These are phyloP conservation scores for Siniperca knerii DNA, from an alignment of 2,113 vertebrate genomes.

Conservation along the genomic window DNA sequence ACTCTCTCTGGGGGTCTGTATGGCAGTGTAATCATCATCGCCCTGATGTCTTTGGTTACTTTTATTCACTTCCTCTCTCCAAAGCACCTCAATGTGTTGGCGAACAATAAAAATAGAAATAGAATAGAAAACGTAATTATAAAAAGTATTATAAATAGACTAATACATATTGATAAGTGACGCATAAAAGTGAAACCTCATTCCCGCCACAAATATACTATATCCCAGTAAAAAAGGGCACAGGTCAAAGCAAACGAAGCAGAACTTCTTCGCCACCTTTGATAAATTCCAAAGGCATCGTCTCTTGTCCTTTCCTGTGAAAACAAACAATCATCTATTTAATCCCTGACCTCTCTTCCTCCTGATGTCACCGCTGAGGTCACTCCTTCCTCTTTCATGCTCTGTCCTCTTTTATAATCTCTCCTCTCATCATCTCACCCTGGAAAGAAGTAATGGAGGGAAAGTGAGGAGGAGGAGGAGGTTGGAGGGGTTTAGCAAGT, in stretches of 20 bases:
- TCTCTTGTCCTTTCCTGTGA: constrained; percentile 23
- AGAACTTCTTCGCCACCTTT: constrained; percentile 16
- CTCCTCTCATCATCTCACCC: constrained; percentile 16
- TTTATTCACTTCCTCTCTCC: not conserved
- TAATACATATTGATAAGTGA: not conserved
- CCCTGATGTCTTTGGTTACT: not conserved
- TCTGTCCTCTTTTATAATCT: constrained; percentile 24
- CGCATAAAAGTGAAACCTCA: not conserved
- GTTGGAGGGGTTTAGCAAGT: constrained; percentile 47
- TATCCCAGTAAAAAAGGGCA: not conserved
- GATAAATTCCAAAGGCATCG: constrained; percentile 33
- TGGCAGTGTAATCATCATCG: not conserved
- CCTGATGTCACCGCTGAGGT: constrained; percentile 53
- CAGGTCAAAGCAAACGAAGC: constrained; percentile 40
- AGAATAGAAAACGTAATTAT: not conserved
- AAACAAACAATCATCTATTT: constrained; percentile 57
- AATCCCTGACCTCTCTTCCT: constrained; percentile 45
- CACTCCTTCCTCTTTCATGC: constrained; percentile 5
- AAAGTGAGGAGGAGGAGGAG: constrained; percentile 46
- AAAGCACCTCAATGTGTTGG: not conserved
- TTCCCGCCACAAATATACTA: not conserved
- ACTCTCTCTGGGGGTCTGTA: not conserved
- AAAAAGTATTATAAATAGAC: not conserved
- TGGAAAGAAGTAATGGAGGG: constrained; percentile 48
- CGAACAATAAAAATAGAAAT: not conserved